Evolutionary conservation across 30 jellyfish, hydroid and myxozoan species (phyloP), one percentile per base, ranked within the genome.

Genomic region (Hydractinia symbiolongicarpus): DNA sequence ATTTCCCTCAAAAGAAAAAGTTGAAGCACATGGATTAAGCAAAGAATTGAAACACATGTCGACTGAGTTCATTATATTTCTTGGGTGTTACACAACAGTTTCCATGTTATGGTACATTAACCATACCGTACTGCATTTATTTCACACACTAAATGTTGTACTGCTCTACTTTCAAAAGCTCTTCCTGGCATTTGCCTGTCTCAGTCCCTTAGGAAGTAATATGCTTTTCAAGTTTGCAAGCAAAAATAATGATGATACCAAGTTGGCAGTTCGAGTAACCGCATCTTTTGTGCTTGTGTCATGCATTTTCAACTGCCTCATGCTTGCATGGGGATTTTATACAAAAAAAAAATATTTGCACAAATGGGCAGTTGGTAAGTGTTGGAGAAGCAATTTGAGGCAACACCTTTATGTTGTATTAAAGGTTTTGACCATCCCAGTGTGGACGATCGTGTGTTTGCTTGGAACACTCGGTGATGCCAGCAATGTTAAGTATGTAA

Each of bases 111-210:
- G 87, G 87, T 79, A 79, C 49, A 20, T 67, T 7, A 79, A 79
- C 7, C 87, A 79, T 53, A 67, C 83, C 4, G 87, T 79, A 15
- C 54, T 79, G 61, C 87, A 79, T 62, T 50, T 79, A 58, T 79
- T 61, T 66, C 82, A 55, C 13, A 49, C 87, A 44, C 51, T 68
- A 13, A 79, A 79, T 57, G 81, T 66, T 67, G 82, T 79, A 5
- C 40, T 79, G 10, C 21, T 79, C 8, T 79, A 79, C 54, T 58
- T 79, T 55, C 87, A 79, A 57, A 79, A 79, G 16, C 8, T 79
- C 10, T 79, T 68, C 20, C 64, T 79, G 66, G 80, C 66, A 7
- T 79, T 61, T 15, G 66, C 83, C 3, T 61, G 87, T 57, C 61
- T 79, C 11, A 53, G 55, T 15, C 87, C 87, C 9, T 58, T 79